Evolutionary conservation across 1,140 invertebrate genomes (phyloP).

Genomic region (Philopotamus ludificatus): DNA sequence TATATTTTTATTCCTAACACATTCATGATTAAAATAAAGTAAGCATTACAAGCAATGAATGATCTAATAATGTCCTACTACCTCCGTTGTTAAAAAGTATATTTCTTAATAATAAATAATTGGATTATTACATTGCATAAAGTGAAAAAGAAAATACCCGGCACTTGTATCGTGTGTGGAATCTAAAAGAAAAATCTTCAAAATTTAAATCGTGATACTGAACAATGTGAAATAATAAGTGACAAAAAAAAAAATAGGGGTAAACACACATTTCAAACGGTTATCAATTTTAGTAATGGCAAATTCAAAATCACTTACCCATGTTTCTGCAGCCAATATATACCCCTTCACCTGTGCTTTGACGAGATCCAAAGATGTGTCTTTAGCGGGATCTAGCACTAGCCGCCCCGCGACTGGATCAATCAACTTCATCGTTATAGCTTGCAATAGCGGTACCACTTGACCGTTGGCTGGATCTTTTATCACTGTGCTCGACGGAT

Average conservation of each 20-base stretch:
- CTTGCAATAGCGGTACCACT: conserved; percentile 74
- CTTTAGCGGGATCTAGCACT: conserved; percentile 62
- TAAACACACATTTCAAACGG: background rate
- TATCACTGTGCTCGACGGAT: conserved; percentile 80
- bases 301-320: conserved; percentile 71
- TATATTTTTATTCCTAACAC: too few relatives aligned
- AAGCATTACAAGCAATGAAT: background rate
- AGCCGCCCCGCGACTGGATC: conserved; percentile 73
- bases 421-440: conserved; percentile 73
- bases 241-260: conserved; percentile 13
- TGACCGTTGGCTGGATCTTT: conserved; percentile 75
- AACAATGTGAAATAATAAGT: background rate
- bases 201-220: background rate
- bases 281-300: too few relatives aligned
- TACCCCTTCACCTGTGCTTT: conserved; percentile 86
- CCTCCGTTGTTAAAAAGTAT: background rate
- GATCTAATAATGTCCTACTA: background rate
- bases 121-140: too few relatives aligned
- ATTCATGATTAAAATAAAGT: too few relatives aligned
- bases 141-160: too few relatives aligned
- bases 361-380: conserved; percentile 71
- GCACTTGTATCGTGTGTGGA: too few relatives aligned
- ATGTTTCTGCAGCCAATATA: conserved; percentile 83
- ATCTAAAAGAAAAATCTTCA: too few relatives aligned
- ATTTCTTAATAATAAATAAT: too few relatives aligned